phyloP scores from a whole-genome alignment of 2,113 vertebrate genomes.

The Cyanoramphus novaezelandiae region DNA sequence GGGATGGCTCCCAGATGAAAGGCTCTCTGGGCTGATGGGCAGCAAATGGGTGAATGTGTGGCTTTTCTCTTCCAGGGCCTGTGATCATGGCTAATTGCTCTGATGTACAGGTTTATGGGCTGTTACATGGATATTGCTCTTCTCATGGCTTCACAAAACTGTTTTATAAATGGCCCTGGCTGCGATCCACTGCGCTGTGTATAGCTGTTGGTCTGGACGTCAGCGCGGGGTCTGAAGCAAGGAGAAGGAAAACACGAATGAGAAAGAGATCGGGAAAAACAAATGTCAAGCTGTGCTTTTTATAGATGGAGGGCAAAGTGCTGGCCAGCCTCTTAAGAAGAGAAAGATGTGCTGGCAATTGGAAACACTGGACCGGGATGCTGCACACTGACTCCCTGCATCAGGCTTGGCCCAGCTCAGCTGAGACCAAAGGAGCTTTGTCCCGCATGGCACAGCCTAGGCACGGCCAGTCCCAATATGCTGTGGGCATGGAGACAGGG shows the following conservation, averaged over 20 bases:
- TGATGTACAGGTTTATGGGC: conserved; percentile 26
- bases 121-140: conserved; percentile 42
- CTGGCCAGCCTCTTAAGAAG: background rate
- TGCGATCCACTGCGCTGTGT: background rate
- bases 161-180: conserved; percentile 32
- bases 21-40: background rate
- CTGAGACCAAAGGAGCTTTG: background rate
- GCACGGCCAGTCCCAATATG: background rate
- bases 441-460: background rate
- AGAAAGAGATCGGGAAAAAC: background rate
- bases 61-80: background rate
- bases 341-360: background rate
- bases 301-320: background rate
- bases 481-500: fast-evolving
- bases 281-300: conserved; percentile 21
- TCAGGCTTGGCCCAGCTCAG: fast-evolving
- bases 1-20: background rate
- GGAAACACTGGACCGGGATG: background rate
- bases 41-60: background rate
- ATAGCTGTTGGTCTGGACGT: background rate
- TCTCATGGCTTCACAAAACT: conserved; percentile 9
- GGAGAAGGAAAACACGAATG: background rate
- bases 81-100: background rate
- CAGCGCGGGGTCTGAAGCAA: background rate
- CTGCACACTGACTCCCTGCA: background rate